Evolutionary conservation across 2,797 vertebrate genomes (phyloP), one percentile per base, ranked within the genome.

Genomic region (Furcifer pardalis): DNA sequence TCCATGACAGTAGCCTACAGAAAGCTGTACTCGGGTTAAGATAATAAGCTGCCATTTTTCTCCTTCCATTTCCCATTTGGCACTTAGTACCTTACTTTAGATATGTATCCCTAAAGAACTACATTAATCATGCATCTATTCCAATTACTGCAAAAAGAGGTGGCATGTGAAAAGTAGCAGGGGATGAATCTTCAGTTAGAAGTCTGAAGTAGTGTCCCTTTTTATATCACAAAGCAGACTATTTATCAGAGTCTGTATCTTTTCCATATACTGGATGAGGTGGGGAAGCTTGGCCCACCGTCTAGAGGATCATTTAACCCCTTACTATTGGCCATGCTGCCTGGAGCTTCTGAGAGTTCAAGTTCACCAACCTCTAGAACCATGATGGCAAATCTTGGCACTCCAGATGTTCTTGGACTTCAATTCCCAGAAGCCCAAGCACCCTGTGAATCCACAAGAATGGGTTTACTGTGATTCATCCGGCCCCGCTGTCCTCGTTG

Each of bases 1-100:
- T 87, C 89, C 84, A 90, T 89, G 91, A 83, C 80, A 89, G 84
- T 66, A 85, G 78, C 81, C 87, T 88, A 42, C 19, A 72, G 40
- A 83, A 1, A 23, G 46, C 74, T 88, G 60, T 81, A 59, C 25
- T 87, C 75, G 0, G 0, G 8, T 59, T 74, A 49, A 42, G 7
- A 59, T 76, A 76, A 76, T 81, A 81, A 84, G 49, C 71, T 25
- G 74, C 21, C 37, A 46, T 52, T 49, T 68, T 52, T 4, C 25
- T 30, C 5, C 30, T 1, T 6, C 9, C 32, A 3, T 23, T 42
- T 40, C 30, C 17, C 32, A 37, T 2, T 30, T 37, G n/a, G 0
- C 21, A 1, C 13, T 27, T 69, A 88, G 49, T 15, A 69, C 15
- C 69, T 88, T 60, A 42, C 37, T 92, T 44, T 5, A n/a, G 37